Evolutionary conservation across 2,113 vertebrate species (phyloP), one percentile per base, ranked within the genome.

Genomic region (Mustelus asterias): DNA sequence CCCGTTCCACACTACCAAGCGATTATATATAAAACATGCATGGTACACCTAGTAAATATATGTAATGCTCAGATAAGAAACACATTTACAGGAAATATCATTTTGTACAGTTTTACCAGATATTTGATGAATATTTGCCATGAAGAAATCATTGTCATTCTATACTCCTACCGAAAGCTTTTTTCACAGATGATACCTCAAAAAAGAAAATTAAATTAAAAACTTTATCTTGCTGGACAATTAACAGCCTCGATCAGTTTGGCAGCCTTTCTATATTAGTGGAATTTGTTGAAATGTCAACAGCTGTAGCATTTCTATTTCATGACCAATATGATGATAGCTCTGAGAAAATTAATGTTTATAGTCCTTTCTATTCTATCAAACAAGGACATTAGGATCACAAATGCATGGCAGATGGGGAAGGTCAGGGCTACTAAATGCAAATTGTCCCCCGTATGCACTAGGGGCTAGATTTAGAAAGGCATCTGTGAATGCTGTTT

Each of bases 391-490:
- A 14, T 48, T 95, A 44, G 41, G 67, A 69, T 48, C 3, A 72
- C 72, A 95, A 95, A 70, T 9, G n/a, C 70, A 13, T 48, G 93
- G 93, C 93, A 95, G 93, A 72, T 72, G 67, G 93, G 67, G 41
- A 95, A 22, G 67, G 67, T 95, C 33, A 72, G 41, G 37, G 41
- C n/a, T 65, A 65, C 92, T 67, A 69, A 94, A 67, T 94, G 92
- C 65, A 69, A 94, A 69, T 67, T 94, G 29, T 44, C 48, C 86
- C 60, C 10, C 65, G 14, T 26, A 54, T 72, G 67, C 93, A 95
- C 93, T 6, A 48, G 67, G 67, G 67, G 41, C n/a, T 72, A 95
- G 93, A 95, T 72, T 92, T 92, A 92, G 89, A 92, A 92, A 92
- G 89, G 14, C 89, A 65, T 65, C 89, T 92, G 58, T 92, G 58